Evolutionary conservation across 2,888 invertebrate species (phyloP), one percentile per base, ranked within the genome.

Genomic region (Abrostola triplasia): DNA sequence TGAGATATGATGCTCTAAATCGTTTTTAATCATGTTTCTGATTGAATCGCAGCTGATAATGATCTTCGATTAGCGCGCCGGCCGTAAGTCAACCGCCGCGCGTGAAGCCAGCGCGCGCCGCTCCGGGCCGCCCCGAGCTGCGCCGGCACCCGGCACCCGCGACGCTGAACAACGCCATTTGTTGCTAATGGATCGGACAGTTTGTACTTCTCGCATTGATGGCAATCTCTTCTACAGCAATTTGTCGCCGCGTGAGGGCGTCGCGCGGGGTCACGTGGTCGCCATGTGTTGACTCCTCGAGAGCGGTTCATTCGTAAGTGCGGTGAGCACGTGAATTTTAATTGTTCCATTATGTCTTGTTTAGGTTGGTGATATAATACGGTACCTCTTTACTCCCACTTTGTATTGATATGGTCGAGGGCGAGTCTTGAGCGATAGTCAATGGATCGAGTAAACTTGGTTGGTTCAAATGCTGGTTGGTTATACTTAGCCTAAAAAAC

Each of bases 221-320:
- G 90, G 90, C 90, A 90, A 93, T 93, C 93, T 93, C 87, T 91
- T 91, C 90, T 91, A 89, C 85, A 89, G 85, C 87, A 90, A 93
- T 93, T 93, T 90, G 91, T 90, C 85, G 85, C 79, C 77, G 49
- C 74, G 76, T 69, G 77, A 80, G 78, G 79, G 72, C 72, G 73
- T 58, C 67, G 54, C 55, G 36, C 65, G 59, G 62, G 66, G 64
- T 65, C 65, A 68, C 65, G 59, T 77, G 70, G 69, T 74, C 74
- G 87, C 94, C 95, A 94, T 94, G 93, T 94, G 94, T 88, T 62
- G 65, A 68, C 68, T 77, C 73, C 63, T 67, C 71, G 68, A 77
- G 68, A 68, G 82, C 70, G 79, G 79, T 73, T 78, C 73, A 76
- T 66, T 63, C 54, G 59, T 75, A 55, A 60, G 53, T 64, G 67